Base-by-base conservation (phyloP, 2,888 invertebrate species). In the Oligia strigilis region DNA sequence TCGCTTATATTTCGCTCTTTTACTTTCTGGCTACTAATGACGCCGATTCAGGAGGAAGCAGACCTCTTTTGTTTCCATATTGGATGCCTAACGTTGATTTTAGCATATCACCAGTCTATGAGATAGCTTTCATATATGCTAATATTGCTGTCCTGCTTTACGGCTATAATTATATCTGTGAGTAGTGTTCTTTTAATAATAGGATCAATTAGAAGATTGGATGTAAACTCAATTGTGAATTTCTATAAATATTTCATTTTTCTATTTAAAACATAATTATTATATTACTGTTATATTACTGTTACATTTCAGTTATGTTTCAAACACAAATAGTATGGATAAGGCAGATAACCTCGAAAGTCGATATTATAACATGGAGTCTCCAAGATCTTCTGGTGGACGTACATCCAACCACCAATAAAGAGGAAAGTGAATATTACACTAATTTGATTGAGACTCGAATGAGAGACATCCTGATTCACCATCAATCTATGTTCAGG, bases 241-340 rank as follows among this genome's bases (percentile, higher is more conserved):
- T 46, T 13, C 46, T 13, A 3, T 46, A 13, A 46, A 46, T 46
- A 1, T 46, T 46, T 46, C 46, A 46, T 46, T 46, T 46, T 46
- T 1, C 11, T 46, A 11, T 46, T 46, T 46, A 3, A 2, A 46
- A 46, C 11, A 36, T 36, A 36, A 36, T 29, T 29, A 29, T 29
- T 29, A 36, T 64, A 29, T n/a, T 11, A 8, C n/a, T 17, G 2
- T 70, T n/a, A 36, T 64, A 29, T n/a, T 11, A 8, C n/a, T 17
- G 2, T 70, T n/a, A 17, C 19, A 14, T 46, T 76, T 83, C 89
- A 96, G 96, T 95, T 89, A 93, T 93, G 91, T 82, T 94, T 46
- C 92, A 93, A 89, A 94, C 94, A 14, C 93, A 95, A 91, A 90
- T 96, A 84, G 88, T 95, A 23, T 96, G 95, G 96, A 90, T 95